Base-by-base conservation (phyloP, 2,888 invertebrate species). In the Phengaris arion region DNA sequence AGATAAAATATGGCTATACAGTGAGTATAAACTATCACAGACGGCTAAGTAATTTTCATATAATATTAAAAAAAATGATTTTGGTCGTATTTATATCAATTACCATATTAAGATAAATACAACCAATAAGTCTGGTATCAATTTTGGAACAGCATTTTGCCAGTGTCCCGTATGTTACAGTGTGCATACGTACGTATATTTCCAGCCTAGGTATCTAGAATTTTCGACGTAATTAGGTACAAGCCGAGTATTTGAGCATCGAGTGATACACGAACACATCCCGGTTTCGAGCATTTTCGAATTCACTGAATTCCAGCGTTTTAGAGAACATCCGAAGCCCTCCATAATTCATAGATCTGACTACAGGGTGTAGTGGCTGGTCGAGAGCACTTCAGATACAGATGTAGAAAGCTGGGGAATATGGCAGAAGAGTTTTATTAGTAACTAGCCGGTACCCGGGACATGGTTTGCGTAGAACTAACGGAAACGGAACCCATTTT, bases 201-300 rank as follows among this genome's bases (percentile, higher is more conserved):
- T 13, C 64, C 6, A 45, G 12, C 64, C 10, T 35, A 64, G 35
- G 35, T 35, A 6, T 64, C 35, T 6, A 12, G 35, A 64, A 64
- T 64, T 64, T 13, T 45, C 64, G 35, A 9, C 64, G 64, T 64
- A 64, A 64, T 64, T 64, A 64, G 64, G 64, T 64, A 64, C 59
- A 64, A 64, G 9, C 9, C 64, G 35, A 45, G 64, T 22, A 64
- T 45, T 22, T 13, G 35, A 64, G 13, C 12, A 45, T 22, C 35
- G 64, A 35, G 6, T 6, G 35, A 12, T 35, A 64, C 59, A 22
- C 52, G 10, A 45, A 64, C 64, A 64, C 45, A 64, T 64, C 64
- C 64, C 35, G 35, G 35, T 35, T 64, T 64, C 64, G 6, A 64
- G 35, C 35, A 64, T 64, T 64, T 64, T 64, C 64, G 64, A n/a